Evolutionary conservation across 2,888 invertebrate genomes (phyloP).

Genomic region (Diabrotica balteata): DNA sequence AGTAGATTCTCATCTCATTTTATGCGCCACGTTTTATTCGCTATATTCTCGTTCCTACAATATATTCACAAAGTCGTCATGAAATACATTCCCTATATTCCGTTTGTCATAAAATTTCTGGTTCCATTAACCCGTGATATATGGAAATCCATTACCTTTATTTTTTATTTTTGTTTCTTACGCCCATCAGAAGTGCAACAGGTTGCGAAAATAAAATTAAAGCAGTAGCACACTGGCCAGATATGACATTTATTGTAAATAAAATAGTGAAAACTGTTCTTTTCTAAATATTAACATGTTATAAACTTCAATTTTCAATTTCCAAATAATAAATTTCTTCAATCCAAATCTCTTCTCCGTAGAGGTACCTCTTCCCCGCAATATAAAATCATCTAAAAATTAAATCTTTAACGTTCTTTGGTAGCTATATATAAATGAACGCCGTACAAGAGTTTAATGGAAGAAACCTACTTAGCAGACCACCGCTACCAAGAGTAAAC

Average conservation of each 20-base stretch:
- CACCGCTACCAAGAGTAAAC: no score
- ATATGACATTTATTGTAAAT: background rate
- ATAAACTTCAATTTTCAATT: no score
- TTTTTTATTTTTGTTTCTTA: slow-evolving; percentile 7
- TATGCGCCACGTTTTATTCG: background rate
- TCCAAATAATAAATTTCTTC: no score
- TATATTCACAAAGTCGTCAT: background rate
- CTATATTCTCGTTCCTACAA: background rate
- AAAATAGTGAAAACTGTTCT: no score
- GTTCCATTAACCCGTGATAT: slow-evolving; percentile 8
- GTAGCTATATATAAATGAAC: no score
- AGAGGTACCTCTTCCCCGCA: no score
- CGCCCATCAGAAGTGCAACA: background rate
- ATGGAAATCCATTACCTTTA: slow-evolving; percentile 5
- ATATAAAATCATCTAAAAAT: no score
- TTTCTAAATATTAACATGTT: no score
- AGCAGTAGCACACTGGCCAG: background rate
- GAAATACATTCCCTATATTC: slow-evolving; percentile 1
- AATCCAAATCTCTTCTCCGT: no score
- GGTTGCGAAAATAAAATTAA: background rate
- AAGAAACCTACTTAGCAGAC: no score
- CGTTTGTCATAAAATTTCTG: slow-evolving; percentile 9
- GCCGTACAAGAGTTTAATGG: no score
- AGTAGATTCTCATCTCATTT: background rate
- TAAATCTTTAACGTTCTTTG: no score